Base-by-base conservation (phyloP, 92 coral and sea anemone species). In the Phenganax marumi region DNA sequence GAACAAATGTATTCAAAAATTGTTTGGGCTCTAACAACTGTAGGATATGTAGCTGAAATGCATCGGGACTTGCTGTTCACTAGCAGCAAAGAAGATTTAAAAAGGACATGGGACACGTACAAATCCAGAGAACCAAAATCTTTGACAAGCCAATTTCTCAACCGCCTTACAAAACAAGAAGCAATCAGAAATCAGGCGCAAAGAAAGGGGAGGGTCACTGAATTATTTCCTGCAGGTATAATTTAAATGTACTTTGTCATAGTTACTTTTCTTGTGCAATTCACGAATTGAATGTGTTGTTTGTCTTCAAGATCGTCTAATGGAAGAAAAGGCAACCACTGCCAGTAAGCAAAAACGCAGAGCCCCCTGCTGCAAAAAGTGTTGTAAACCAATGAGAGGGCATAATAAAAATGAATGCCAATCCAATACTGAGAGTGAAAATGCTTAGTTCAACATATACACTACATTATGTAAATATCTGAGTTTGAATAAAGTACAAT, bases 131-230 rank as follows among this genome's bases (percentile, higher is more conserved):
- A 33, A 5, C 43, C 43, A 5, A 33, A 33, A 33, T 33, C 43
- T 33, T 33, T 33, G 43, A 33, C 43, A 33, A 33, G 43, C 43
- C 43, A 33, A 33, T 33, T 33, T 33, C 43, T 33, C 43, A 33
- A 33, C 43, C 43, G 2, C 43, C 43, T 33, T 33, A 54, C 13
- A 23, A 85, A 77, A 63, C 56, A 79, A 21, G 84, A 85, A 79
- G 88, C 88, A 26, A 76, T 85, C 22, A 25, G 79, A 52, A 57
- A 26, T 46, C 78, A 85, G 50, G 55, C 25, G 17, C 77, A 64
- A 18, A 85, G 83, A 79, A 80, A 85, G 53, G 79, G 84, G 69
- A 22, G 24, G 48, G 50, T 53, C 7, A 85, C 79, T 62, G 63
- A 60, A 60, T 60, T 60, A 0, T 60, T 60, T 60, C 66, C 66